Conservation (phyloP, 1,140 invertebrate genomes). For the Drosophila erecta region DNA sequence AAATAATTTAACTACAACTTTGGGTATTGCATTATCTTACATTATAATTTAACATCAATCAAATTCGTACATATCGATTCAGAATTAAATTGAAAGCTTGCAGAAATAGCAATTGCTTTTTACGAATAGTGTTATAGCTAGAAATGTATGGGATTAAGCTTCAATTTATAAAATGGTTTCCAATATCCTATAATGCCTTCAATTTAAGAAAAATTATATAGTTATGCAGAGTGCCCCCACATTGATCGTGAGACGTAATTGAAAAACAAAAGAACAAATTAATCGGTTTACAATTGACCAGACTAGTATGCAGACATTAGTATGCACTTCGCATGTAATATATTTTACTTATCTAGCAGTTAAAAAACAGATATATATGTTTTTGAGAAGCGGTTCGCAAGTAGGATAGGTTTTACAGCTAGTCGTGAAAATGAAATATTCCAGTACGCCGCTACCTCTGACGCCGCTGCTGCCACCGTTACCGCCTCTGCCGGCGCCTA, state of each 20-base stretch:
- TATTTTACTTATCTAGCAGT: not conserved
- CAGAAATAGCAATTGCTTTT: not conserved
- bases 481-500: conserved; percentile 41
- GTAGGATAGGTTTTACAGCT: not conserved
- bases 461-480: conserved; percentile 1
- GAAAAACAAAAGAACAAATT: too few species aligned
- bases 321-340: not conserved
- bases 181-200: not conserved
- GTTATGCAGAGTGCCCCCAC: too few species aligned
- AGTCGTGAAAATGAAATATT: conserved; percentile 2
- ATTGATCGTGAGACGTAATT: too few species aligned
- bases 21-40: too few species aligned
- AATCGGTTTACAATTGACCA: not conserved
- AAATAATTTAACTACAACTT: too few species aligned
- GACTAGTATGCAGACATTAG: not conserved
- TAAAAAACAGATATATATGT: not conserved
- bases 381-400: not conserved
- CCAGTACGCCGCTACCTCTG: not conserved
- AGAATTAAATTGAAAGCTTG: too few species aligned
- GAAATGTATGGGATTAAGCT: not conserved
- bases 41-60: too few species aligned
- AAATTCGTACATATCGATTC: too few species aligned
- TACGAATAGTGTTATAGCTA: conserved; percentile 2
- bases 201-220: too few species aligned
- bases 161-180: not conserved